Conservation (phyloP, 1,140 invertebrate species). For the Aporrectodea caliginosa region DNA sequence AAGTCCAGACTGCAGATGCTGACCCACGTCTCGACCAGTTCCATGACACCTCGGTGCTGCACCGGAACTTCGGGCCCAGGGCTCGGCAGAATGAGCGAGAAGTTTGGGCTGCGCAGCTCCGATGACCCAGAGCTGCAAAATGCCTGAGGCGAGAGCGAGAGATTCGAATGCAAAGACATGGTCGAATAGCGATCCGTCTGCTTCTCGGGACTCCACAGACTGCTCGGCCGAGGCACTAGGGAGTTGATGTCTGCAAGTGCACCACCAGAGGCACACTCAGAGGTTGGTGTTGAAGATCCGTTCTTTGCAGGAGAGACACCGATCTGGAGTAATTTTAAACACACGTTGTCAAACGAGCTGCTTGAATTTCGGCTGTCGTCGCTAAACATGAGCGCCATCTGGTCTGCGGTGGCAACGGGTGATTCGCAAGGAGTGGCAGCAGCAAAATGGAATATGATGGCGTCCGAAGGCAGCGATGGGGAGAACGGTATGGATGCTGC, state of each 20-base stretch:
- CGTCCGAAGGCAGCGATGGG: neutral
- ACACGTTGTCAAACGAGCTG: neutral
- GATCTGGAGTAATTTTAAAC: neutral
- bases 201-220: neutral
- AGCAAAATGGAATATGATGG: conserved; percentile 50
- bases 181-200: neutral
- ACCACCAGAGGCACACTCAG: neutral
- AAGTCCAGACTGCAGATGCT: conserved; percentile 46
- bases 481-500: too few relatives aligned
- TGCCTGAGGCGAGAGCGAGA: neutral
- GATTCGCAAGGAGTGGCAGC: conserved; percentile 46
- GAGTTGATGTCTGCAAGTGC: neutral
- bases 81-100: conserved; percentile 8
- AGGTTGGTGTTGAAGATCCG: neutral
- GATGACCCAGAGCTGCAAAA: neutral
- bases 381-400: neutral
- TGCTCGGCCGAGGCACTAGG: neutral
- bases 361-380: neutral
- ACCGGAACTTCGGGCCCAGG: conserved; percentile 43
- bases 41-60: conserved; percentile 46
- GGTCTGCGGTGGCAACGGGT: conserved; percentile 29
- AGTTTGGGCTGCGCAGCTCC: neutral
- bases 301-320: too few relatives aligned
- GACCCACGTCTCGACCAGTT: conserved; percentile 50
- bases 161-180: neutral